phyloP scores from a whole-genome alignment of 2,113 vertebrate genomes.

The Stomatorhinus ivindoensis region DNA sequence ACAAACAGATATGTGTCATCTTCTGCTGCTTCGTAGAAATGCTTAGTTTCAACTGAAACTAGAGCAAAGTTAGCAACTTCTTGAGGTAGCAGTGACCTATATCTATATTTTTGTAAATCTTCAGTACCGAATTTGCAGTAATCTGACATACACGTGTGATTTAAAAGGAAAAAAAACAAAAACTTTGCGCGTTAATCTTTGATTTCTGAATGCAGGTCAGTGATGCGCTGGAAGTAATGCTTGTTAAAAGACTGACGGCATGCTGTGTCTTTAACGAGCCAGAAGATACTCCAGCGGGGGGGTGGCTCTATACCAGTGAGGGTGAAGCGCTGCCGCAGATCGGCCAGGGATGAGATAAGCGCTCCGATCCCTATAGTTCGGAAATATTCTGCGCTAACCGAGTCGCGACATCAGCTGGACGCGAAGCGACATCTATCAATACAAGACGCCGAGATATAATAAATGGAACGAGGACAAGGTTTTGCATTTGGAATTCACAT shows the following conservation, averaged over 20 bases:
- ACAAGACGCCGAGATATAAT: slow-evolving; percentile 24
- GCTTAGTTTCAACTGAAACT: not conserved
- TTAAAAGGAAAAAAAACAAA: not conserved
- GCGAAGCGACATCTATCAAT: slow-evolving; percentile 10
- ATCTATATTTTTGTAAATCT: not conserved
- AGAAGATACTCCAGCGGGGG: slow-evolving; percentile 47
- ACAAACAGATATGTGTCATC: not conserved
- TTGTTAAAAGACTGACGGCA: slow-evolving; percentile 25
- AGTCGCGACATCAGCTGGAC: not conserved
- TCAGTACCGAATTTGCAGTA: not conserved
- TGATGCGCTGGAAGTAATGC: not conserved
- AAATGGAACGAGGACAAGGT: slow-evolving; percentile 53
- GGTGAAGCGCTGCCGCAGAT: slow-evolving; percentile 28
- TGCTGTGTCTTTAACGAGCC: slow-evolving; percentile 62
- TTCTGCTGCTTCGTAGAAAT: not conserved
- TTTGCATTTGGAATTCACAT: slow-evolving; percentile 53
- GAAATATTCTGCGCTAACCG: slow-evolving; percentile 32
- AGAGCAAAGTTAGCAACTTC: not conserved
- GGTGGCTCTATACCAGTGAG: slow-evolving; percentile 50
- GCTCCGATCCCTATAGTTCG: slow-evolving; percentile 29
- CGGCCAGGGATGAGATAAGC: slow-evolving; percentile 48
- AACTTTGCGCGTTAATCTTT: not conserved
- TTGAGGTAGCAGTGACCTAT: not conserved
- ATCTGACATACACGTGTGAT: not conserved
- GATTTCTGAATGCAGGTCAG: not conserved